phyloP scores from a whole-genome alignment of 2,888 invertebrate genomes.

The Aromia moschata region DNA sequence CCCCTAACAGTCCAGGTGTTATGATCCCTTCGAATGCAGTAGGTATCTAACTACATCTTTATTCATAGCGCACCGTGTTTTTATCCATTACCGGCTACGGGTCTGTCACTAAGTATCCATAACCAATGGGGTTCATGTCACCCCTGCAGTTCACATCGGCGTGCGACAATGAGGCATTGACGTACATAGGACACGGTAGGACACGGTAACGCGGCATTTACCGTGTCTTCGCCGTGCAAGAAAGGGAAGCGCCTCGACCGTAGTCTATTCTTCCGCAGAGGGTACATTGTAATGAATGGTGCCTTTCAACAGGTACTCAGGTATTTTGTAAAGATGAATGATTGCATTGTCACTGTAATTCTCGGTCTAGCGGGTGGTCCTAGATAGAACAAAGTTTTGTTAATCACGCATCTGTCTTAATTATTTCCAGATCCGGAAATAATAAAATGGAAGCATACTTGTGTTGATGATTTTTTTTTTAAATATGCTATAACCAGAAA shows the following conservation, averaged over 20 bases:
- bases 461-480: too few species aligned
- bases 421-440: too few species aligned
- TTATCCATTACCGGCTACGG: conserved; percentile 43
- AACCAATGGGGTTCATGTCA: conserved; percentile 50
- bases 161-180: conserved; percentile 44
- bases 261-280: neutral
- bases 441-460: too few species aligned
- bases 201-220: conserved; percentile 37
- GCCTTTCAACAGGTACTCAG: conserved; percentile 1
- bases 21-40: conserved; percentile 33
- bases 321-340: neutral
- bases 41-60: conserved; percentile 52
- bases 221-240: conserved; percentile 35
- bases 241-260: conserved; percentile 30
- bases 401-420: too few species aligned
- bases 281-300: neutral
- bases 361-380: too few species aligned
- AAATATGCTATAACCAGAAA: too few species aligned
- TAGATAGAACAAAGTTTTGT: too few species aligned
- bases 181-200: conserved; percentile 44
- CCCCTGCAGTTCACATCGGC: conserved; percentile 34
- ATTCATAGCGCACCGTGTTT: conserved; percentile 46
- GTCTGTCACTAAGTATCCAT: conserved; percentile 55
- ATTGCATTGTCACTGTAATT: neutral
- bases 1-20: conserved; percentile 53